These are phyloP conservation scores for Tiliacea citrago DNA, from an alignment of 2,888 invertebrate species.

Conservation along the genomic window DNA sequence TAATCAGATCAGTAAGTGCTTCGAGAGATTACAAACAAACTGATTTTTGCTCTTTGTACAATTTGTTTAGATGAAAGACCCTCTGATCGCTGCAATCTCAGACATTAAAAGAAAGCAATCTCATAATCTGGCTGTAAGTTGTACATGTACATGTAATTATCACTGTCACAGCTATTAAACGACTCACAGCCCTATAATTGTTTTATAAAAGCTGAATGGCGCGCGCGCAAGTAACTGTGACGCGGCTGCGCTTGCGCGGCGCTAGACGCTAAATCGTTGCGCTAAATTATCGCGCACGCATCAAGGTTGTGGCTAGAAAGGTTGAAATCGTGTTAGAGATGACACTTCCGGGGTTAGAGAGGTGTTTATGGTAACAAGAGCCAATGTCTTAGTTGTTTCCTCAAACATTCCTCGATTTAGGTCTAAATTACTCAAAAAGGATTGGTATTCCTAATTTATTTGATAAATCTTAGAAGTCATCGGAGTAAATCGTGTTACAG, in stretches of 20 bases:
- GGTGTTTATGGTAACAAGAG: not conserved
- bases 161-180: not conserved
- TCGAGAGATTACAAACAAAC: not conserved
- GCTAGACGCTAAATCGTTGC: constrained; percentile 40
- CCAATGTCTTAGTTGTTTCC: too few relatives aligned
- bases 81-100: too few relatives aligned
- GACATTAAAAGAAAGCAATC: not conserved
- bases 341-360: constrained; percentile 11
- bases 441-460: too few relatives aligned
- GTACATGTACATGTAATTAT: not conserved
- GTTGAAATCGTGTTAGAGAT: constrained; percentile 61
- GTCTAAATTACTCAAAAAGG: too few relatives aligned
- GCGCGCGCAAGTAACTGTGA: constrained; percentile 42
- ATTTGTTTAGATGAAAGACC: too few relatives aligned
- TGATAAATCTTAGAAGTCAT: too few relatives aligned
- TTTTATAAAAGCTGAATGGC: constrained; percentile 12
- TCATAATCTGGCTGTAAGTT: not conserved
- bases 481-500: too few relatives aligned
- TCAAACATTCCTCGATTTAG: too few relatives aligned
- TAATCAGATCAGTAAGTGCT: not conserved
- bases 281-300: constrained; percentile 50
- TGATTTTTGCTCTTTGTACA: not conserved
- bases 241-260: constrained; percentile 27
- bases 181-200: constrained; percentile 44
- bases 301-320: constrained; percentile 69